Percentiles rank a stretch among this genome's conserved stretches.
These are phyloP conservation scores for Ormyrus nitidulus DNA, from an alignment of 2,888 invertebrate genomes.

Conservation along the genomic window DNA sequence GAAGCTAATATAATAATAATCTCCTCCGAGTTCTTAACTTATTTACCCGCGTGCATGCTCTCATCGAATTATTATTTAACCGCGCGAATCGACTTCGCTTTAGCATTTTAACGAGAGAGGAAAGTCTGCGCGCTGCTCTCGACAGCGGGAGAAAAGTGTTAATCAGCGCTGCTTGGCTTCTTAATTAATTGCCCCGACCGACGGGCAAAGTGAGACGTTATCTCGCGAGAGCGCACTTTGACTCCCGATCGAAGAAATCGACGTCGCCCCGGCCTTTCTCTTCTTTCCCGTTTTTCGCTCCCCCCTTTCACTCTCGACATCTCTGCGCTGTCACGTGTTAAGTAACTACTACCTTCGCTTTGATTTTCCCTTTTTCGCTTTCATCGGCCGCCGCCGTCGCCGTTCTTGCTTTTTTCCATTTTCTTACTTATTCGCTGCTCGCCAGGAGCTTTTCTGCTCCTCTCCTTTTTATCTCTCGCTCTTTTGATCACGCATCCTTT, in stretches of 20 bases:
- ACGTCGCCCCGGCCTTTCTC: background rate
- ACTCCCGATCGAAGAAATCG: conserved; percentile 42
- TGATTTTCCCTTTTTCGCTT: conserved; percentile 44
- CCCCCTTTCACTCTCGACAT: background rate
- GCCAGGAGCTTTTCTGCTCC: too few species aligned
- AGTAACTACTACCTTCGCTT: conserved; percentile 45
- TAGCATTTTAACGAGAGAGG: conserved; percentile 35
- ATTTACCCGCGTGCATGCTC: conserved; percentile 10
- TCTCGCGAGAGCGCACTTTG: conserved; percentile 35
- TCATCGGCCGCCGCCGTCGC: background rate
- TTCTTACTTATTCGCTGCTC: too few species aligned
- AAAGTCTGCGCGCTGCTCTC: conserved; percentile 10
- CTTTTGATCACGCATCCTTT: too few species aligned
- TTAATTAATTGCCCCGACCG: conserved; percentile 48
- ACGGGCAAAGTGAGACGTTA: conserved; percentile 43
- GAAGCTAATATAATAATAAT: background rate
- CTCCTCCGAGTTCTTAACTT: background rate
- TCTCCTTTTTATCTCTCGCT: too few species aligned
- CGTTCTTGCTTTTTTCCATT: too few species aligned
- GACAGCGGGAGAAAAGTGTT: conserved; percentile 42
- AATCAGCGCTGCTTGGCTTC: conserved; percentile 39
- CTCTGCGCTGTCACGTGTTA: conserved; percentile 8
- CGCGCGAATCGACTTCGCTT: background rate
- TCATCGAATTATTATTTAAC: conserved; percentile 32
- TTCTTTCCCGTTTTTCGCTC: background rate